Conservation (phyloP, 2,797 vertebrate species). For the Scarus forsteni region DNA sequence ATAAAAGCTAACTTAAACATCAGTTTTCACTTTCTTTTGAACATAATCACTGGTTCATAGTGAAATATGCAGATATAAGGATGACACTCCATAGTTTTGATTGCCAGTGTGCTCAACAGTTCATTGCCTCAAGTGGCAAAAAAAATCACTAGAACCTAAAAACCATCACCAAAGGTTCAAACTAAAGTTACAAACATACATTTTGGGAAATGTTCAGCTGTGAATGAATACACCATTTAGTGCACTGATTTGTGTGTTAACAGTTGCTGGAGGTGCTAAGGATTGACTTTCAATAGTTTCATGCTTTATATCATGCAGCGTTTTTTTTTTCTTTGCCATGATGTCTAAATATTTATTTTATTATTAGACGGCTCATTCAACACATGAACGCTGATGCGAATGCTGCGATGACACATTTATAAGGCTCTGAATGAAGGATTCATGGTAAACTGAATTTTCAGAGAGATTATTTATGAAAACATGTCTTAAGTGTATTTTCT, state of each 20-base stretch:
- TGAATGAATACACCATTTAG: background rate
- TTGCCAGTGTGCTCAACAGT: too few relatives aligned
- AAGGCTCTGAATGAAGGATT: background rate
- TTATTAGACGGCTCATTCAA: background rate
- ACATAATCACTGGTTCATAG: too few relatives aligned
- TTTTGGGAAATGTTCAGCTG: too few relatives aligned
- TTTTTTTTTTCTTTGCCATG: background rate
- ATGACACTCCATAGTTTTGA: too few relatives aligned
- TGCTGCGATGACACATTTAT: background rate
- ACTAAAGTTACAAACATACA: too few relatives aligned
- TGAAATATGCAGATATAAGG: too few relatives aligned
- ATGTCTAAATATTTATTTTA: constrained; percentile 46
- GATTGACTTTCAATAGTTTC: background rate
- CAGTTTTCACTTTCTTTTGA: too few relatives aligned
- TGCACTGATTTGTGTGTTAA: background rate
- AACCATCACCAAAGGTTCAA: too few relatives aligned
- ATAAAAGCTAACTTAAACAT: too few relatives aligned
- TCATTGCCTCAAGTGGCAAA: too few relatives aligned
- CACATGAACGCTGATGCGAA: background rate
- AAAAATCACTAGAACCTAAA: too few relatives aligned
- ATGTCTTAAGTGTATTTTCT: background rate
- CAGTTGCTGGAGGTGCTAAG: background rate
- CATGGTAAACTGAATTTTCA: too few relatives aligned
- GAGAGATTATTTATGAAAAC: constrained; percentile 5
- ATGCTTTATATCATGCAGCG: background rate